Percentiles rank a stretch among this genome's conserved stretches.
phyloP scores from a whole-genome alignment of 2,797 vertebrate genomes.

The Labeo calbasu region DNA sequence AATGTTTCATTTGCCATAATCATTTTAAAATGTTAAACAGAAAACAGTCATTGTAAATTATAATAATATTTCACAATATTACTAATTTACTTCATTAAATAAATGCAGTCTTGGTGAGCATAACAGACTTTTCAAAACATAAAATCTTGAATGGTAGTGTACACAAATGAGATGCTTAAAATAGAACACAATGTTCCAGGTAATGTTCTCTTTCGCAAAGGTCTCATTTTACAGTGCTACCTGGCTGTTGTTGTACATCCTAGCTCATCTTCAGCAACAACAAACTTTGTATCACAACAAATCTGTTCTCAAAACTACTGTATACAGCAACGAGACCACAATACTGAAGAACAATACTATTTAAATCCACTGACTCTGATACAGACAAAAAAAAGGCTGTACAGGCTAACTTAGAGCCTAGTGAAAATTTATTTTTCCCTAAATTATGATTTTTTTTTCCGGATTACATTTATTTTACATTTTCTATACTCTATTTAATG shows the following conservation, averaged over 20 bases:
- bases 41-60: background rate
- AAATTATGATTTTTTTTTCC: no score
- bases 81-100: background rate
- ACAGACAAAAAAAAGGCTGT: background rate
- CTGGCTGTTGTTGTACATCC: background rate
- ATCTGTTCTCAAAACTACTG: background rate
- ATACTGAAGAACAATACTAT: background rate
- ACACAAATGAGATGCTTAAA: background rate
- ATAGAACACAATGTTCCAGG: background rate
- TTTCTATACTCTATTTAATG: no score
- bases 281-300: slow-evolving; percentile 2
- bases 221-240: background rate
- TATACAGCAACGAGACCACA: background rate
- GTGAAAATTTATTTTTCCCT: no score
- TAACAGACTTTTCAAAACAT: background rate
- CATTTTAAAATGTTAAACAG: background rate
- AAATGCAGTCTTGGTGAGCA: background rate
- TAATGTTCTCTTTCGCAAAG: background rate
- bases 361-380: background rate
- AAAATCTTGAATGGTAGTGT: background rate
- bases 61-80: background rate
- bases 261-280: background rate
- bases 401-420: background rate
- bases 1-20: background rate
- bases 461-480: no score